phyloP scores from a whole-genome alignment of 1,140 invertebrate genomes.

The Limonius californicus region DNA sequence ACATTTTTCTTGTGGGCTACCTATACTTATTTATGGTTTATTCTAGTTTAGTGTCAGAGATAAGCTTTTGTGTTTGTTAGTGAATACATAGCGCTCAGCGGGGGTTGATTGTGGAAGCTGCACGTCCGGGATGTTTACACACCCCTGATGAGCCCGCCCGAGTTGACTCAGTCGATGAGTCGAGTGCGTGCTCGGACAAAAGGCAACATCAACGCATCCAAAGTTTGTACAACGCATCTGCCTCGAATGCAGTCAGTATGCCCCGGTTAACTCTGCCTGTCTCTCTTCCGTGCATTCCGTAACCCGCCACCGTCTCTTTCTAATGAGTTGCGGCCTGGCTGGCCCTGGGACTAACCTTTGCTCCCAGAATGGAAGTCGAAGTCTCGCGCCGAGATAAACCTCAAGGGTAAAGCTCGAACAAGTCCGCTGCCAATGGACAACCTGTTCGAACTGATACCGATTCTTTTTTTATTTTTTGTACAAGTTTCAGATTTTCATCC shows the following conservation, averaged over 20 bases:
- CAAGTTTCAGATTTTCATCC: not conserved
- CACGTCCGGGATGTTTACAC: constrained; percentile 36
- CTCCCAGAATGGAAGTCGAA: constrained; percentile 16
- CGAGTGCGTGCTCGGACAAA: constrained; percentile 42
- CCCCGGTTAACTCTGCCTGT: not conserved
- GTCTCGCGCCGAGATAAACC: constrained; percentile 24
- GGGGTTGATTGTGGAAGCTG: constrained; percentile 34
- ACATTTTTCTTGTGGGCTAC: not conserved
- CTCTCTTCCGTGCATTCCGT: not conserved
- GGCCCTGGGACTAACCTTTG: constrained; percentile 24
- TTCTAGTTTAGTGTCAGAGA: constrained; percentile 7
- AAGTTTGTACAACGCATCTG: constrained; percentile 17
- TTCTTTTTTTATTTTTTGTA: not conserved
- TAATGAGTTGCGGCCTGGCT: constrained; percentile 4
- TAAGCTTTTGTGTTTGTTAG: not conserved
- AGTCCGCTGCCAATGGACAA: constrained; percentile 24
- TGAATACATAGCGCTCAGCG: constrained; percentile 3
- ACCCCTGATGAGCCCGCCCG: constrained; percentile 36
- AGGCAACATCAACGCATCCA: constrained; percentile 30
- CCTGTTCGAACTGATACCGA: constrained; percentile 24
- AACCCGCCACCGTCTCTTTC: not conserved
- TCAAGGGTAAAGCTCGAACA: constrained; percentile 20
- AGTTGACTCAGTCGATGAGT: constrained; percentile 41
- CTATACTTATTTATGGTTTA: not conserved
- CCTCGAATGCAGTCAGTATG: not conserved